Base-by-base conservation (phyloP, 2,797 vertebrate genomes). In the Muscicapa comitata region DNA sequence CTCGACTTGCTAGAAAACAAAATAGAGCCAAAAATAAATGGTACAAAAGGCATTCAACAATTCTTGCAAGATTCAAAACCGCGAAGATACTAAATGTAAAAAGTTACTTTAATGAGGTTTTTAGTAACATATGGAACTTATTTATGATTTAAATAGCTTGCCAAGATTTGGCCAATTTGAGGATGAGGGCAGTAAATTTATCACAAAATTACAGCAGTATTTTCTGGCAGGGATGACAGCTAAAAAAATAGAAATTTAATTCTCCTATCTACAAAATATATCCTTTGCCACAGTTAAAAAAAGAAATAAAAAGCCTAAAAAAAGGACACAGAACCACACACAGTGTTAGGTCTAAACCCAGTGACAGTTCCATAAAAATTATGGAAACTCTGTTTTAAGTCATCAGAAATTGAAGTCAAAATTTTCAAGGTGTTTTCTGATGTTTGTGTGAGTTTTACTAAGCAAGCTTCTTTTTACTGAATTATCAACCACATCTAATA, bases 1-100 rank as follows among this genome's bases (percentile, higher is more conserved):
- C 98, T 68, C 97, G 98, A 97, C 97, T 97, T 21, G 90, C 98
- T 98, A 37, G 33, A 63, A 92, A 68, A 70, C 50, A 88, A 85
- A 81, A 76, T 0, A 59, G 5, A 78, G 17, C 14, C 0, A 10
- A 77, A 47, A 70, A 57, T 57, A 74, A 92, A 18, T n/a, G 59
- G 33, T 7, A 43, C 2, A 6, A 15, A 53, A 74, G 14, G 33
- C 4, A 45, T 9, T 37, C 2, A 68, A 13, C 26, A 73, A 16
- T 13, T 68, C 31, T 18, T 68, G 2, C 1, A 2, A 73, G 24
- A 70, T 23, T 53, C 67, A 37, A 50, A 80, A 42, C 10, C 6
- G 1, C 9, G 2, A 2, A 23, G 19, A 51, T 4, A 61, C 10
- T 17, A 28, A 68, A 48, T 15, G 19, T 6, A 67, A 13, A 10